Evolutionary conservation across 2,797 vertebrate species (phyloP).

Genomic region (Tapirus indicus): DNA sequence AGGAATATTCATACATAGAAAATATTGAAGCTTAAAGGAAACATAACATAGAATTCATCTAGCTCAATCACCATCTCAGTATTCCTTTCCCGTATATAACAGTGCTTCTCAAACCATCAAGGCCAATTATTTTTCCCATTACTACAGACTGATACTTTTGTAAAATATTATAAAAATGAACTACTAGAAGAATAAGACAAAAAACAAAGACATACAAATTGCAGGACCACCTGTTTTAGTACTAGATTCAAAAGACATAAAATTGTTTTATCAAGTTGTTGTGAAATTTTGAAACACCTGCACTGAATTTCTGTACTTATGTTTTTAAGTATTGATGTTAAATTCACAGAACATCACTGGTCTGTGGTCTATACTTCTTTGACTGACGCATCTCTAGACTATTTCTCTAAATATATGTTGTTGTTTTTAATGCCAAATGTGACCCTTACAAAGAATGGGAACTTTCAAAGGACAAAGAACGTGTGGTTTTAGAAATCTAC

Average conservation of each 20-base stretch:
- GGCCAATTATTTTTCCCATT: background rate
- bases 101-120: background rate
- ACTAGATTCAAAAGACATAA: background rate
- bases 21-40: background rate
- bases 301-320: background rate
- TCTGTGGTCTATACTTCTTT: background rate
- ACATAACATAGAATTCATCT: background rate
- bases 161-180: constrained; percentile 7
- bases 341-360: background rate
- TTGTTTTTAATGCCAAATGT: background rate
- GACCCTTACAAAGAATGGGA: background rate
- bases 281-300: background rate
- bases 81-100: background rate
- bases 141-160: background rate
- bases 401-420: background rate
- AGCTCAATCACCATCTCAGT: background rate
- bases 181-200: background rate
- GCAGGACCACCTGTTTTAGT: background rate
- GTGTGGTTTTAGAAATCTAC: background rate
- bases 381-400: background rate
- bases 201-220: background rate
- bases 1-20: background rate
- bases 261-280: background rate
- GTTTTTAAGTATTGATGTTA: background rate
- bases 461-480: background rate